A percentile compares a stretch with the other conserved stretches of the same genome.
Conservation (phyloP, 2,888 invertebrate genomes). For the Teinopalpus imperialis region DNA sequence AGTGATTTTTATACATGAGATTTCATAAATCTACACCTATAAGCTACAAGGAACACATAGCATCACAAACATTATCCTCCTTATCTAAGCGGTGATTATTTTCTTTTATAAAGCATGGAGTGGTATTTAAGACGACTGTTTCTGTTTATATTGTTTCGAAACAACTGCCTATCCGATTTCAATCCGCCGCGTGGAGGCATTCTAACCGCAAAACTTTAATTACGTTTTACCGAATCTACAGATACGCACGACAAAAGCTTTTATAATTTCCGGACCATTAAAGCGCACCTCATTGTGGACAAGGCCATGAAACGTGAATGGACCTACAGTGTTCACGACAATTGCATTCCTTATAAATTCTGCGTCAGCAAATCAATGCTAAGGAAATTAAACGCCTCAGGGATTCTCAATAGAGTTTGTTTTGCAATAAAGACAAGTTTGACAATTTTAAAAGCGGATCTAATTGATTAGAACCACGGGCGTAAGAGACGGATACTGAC, state of each 20-base stretch:
- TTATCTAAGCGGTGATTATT: no score
- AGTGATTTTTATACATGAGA: no score
- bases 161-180: slow-evolving; percentile 48
- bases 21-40: no score
- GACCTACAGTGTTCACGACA: slow-evolving; percentile 57
- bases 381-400: slow-evolving; percentile 57
- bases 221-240: slow-evolving; percentile 46
- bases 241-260: slow-evolving; percentile 53
- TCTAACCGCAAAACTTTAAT: slow-evolving; percentile 52
- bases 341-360: slow-evolving; percentile 64
- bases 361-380: slow-evolving; percentile 37
- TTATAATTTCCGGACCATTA: slow-evolving; percentile 74
- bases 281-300: slow-evolving; percentile 57
- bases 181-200: slow-evolving; percentile 31
- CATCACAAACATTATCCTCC: no score
- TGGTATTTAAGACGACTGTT: slow-evolving; percentile 30
- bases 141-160: slow-evolving; percentile 44
- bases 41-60: no score
- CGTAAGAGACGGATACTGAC: slow-evolving; percentile 64
- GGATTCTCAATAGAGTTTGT: slow-evolving; percentile 52
- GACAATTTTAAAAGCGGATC: slow-evolving; percentile 72
- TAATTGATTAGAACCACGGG: slow-evolving; percentile 62
- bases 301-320: slow-evolving; percentile 67
- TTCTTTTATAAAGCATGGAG: slow-evolving; percentile 4
- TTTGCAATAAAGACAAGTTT: slow-evolving; percentile 40